Conservation (phyloP, 2,113 vertebrate genomes). For the Enhydra lutris region DNA sequence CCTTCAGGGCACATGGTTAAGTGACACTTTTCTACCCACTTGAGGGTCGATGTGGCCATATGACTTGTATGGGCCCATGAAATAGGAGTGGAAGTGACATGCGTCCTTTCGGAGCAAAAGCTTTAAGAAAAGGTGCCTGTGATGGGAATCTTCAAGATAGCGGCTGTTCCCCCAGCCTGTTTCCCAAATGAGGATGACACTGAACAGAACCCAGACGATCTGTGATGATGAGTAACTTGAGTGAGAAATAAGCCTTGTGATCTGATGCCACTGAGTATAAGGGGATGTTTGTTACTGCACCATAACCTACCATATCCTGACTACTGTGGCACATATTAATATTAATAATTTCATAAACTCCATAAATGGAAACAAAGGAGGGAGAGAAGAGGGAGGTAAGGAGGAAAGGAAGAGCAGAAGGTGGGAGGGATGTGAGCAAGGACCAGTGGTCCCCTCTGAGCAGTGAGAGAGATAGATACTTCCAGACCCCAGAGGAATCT, state of each 20-base stretch:
- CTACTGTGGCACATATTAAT: background rate
- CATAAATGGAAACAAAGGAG: background rate
- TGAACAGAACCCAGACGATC: background rate
- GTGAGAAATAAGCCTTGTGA: background rate
- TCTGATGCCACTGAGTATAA: background rate
- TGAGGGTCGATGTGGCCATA: background rate
- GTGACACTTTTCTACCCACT: background rate
- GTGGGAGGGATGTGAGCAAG: background rate
- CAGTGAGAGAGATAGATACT: background rate
- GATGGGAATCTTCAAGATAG: background rate
- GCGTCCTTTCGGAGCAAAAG: background rate
- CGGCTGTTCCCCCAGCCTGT: background rate
- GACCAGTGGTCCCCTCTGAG: background rate
- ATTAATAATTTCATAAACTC: background rate
- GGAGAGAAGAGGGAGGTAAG: background rate
- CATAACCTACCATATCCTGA: background rate
- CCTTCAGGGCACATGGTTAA: background rate
- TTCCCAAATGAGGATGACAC: background rate
- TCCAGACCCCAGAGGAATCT: background rate
- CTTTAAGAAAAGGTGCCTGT: background rate
- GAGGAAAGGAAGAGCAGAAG: background rate
- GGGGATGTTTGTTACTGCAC: background rate
- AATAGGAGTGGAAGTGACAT: background rate
- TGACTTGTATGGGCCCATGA: background rate
- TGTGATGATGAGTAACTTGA: background rate